A percentile compares a stretch with the other conserved stretches of the same genome.
phyloP scores from a whole-genome alignment of 2,888 invertebrate genomes.

The Sarcophaga caerulescens region DNA sequence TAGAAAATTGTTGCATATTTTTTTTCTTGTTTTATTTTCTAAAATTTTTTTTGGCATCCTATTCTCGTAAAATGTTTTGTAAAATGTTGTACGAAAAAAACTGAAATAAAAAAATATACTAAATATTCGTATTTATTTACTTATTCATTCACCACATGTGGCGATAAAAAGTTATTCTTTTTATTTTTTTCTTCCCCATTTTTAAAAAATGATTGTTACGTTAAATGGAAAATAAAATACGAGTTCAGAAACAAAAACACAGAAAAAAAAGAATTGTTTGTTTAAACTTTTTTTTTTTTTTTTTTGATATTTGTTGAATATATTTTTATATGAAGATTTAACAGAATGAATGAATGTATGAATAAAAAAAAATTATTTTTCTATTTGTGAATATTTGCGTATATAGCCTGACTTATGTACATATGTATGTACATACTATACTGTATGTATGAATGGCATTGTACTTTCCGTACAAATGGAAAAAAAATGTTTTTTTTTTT shows the following conservation, averaged over 20 bases:
- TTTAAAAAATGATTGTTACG: slow-evolving; percentile 44
- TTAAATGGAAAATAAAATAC: slow-evolving; percentile 36
- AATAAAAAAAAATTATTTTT: neutral
- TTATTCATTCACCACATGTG: slow-evolving; percentile 60
- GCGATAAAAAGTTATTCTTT: slow-evolving; percentile 29
- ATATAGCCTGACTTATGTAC: neutral
- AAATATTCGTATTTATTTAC: slow-evolving; percentile 41
- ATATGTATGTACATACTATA: neutral
- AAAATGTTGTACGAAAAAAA: neutral
- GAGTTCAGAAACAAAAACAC: neutral
- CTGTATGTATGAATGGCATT: neutral
- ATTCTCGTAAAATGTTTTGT: neutral
- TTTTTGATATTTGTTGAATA: neutral
- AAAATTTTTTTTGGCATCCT: neutral
- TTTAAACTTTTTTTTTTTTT: neutral
- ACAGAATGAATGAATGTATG: slow-evolving; percentile 8
- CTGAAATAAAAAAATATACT: neutral
- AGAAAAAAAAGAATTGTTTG: neutral
- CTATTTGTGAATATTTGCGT: neutral
- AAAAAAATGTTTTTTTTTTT: neutral
- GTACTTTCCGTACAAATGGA: neutral
- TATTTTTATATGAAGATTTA: neutral
- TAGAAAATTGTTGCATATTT: neutral
- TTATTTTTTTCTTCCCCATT: too few relatives aligned
- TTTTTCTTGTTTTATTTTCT: neutral